A percentile compares a stretch with the other conserved stretches of the same genome.
phyloP scores from a whole-genome alignment of 2,113 vertebrate genomes.

The Setophaga kirtlandii region DNA sequence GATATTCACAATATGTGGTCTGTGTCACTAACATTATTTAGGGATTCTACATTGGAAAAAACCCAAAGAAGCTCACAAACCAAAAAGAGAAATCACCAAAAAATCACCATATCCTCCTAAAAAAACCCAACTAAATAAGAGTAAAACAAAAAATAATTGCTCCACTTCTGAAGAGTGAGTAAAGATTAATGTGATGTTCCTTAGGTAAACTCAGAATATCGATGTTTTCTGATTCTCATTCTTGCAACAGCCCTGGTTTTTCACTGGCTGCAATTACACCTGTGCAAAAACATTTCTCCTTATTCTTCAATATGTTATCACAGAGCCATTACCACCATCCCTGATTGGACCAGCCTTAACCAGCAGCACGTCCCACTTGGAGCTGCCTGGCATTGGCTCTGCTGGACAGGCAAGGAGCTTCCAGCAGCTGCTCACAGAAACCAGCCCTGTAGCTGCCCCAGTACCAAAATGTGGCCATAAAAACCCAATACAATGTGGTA shows the following conservation, averaged over 20 bases:
- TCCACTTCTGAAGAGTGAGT: background rate
- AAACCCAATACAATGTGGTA: background rate
- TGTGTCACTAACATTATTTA: background rate
- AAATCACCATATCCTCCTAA: background rate
- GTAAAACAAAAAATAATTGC: background rate
- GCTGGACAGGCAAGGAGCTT: background rate
- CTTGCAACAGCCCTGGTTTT: background rate
- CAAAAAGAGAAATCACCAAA: background rate
- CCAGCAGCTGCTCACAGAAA: background rate
- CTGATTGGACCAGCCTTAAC: background rate
- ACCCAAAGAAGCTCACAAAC: background rate
- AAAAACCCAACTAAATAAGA: rapidly evolving
- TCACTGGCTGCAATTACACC: background rate
- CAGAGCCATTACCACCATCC: background rate
- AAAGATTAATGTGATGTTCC: background rate
- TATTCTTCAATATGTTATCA: background rate
- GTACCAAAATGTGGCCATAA: background rate
- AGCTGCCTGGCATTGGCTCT: background rate
- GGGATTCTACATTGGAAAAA: background rate
- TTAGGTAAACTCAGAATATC: background rate
- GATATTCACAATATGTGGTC: background rate
- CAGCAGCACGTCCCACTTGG: background rate
- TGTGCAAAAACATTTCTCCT: background rate
- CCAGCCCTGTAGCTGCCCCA: background rate
- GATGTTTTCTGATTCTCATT: background rate